Conservation (phyloP, 2,113 vertebrate species). For the human (Homo sapiens) region DNA sequence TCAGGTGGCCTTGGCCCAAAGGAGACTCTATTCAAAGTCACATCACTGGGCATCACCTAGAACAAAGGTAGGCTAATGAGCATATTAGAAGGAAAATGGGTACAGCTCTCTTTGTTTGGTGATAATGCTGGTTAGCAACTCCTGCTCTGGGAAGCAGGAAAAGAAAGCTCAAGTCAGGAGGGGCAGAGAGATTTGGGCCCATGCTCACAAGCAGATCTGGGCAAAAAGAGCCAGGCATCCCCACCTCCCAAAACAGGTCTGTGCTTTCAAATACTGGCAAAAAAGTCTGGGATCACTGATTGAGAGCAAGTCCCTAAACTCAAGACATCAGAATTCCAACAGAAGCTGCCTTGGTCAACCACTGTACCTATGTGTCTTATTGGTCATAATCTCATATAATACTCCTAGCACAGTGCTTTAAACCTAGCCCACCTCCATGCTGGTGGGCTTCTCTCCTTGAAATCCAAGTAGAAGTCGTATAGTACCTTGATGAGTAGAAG, state of each 20-base stretch:
- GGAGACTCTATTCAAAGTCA: conserved; percentile 59
- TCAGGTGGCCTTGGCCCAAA: conserved; percentile 56
- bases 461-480: neutral
- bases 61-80: conserved; percentile 17
- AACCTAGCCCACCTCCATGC: neutral
- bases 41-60: neutral
- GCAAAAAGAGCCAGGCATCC: neutral
- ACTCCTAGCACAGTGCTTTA: neutral
- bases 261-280: neutral
- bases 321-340: neutral
- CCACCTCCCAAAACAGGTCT: neutral
- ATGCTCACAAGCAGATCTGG: neutral
- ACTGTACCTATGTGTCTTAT: neutral
- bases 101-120: neutral
- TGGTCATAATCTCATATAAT: neutral
- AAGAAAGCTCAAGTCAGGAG: conserved; percentile 33
- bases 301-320: neutral
- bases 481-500: neutral
- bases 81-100: neutral
- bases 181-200: neutral
- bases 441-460: neutral
- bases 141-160: conserved; percentile 30
- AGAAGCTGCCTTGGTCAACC: neutral
- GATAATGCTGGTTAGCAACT: conserved; percentile 31
- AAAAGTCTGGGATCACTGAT: neutral